These are phyloP conservation scores for Achatina immaculata DNA, from an alignment of 1,140 invertebrate genomes.

Conservation along the genomic window DNA sequence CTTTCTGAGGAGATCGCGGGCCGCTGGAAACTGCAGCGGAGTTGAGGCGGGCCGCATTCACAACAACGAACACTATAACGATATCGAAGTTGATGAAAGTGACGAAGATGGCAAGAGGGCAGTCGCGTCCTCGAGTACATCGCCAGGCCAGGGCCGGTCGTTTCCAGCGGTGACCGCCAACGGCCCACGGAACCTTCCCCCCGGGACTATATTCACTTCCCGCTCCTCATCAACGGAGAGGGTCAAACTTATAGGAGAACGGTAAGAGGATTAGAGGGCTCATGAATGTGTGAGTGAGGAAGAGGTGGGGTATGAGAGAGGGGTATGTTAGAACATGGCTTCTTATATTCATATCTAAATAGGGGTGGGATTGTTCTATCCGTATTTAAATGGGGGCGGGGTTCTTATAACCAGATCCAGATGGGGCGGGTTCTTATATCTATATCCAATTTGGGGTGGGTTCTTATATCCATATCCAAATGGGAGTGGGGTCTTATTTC, in stretches of 20 bases:
- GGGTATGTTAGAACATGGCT: too few relatives aligned
- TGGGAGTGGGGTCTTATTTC: too few relatives aligned
- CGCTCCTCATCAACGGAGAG: conserved; percentile 75
- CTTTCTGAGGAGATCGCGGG: not conserved
- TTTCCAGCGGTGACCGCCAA: conserved; percentile 73
- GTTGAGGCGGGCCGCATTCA: not conserved
- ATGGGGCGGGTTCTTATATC: too few relatives aligned
- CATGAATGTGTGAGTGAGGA: not conserved
- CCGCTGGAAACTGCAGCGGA: not conserved
- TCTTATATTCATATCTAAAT: too few relatives aligned
- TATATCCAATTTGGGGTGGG: too few relatives aligned
- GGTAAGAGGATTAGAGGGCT: not conserved
- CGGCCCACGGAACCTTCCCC: conserved; percentile 77
- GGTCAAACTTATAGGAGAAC: conserved; percentile 68
- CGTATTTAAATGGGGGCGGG: too few relatives aligned
- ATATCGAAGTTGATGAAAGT: conserved; percentile 34
- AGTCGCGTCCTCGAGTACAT: not conserved
- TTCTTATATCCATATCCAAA: too few relatives aligned
- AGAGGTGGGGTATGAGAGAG: conserved; percentile 1
- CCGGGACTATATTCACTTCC: conserved; percentile 52
- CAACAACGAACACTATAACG: conserved; percentile 34
- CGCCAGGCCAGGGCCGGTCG: not conserved
- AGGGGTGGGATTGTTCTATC: too few relatives aligned
- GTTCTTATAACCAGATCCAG: too few relatives aligned
- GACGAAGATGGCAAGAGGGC: conserved; percentile 22